phyloP scores from a whole-genome alignment of 2,113 vertebrate species.

The Xerus inauris region DNA sequence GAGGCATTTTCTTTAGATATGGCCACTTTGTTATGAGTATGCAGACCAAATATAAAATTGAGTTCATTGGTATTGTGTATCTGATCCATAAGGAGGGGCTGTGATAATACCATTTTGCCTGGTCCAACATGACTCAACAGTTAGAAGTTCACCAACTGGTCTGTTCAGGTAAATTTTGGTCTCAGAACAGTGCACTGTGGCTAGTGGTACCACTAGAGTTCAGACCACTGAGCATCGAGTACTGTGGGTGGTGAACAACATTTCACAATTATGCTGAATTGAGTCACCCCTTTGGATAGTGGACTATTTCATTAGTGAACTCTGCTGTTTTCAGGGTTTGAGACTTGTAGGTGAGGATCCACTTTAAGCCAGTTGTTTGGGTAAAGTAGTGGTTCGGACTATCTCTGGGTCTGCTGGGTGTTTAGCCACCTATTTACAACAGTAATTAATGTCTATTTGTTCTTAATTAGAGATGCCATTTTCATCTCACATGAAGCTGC shows the following conservation, averaged over 20 bases:
- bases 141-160: background rate
- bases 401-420: background rate
- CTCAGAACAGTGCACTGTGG: background rate
- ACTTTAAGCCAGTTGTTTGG: background rate
- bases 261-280: background rate
- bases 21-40: background rate
- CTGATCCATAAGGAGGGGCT: background rate
- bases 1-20: background rate
- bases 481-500: background rate
- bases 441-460: background rate
- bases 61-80: background rate
- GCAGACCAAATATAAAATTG: background rate
- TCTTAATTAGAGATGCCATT: background rate
- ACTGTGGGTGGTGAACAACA: background rate
- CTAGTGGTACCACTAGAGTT: background rate
- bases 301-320: background rate
- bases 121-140: background rate
- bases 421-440: background rate
- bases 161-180: background rate
- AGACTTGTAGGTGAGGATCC: background rate
- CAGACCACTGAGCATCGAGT: no score
- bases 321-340: background rate
- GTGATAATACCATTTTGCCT: background rate
- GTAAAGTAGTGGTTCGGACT: background rate
- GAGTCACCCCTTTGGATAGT: background rate